Conservation (phyloP, 1,140 invertebrate species). For the Heliothis virescens region DNA sequence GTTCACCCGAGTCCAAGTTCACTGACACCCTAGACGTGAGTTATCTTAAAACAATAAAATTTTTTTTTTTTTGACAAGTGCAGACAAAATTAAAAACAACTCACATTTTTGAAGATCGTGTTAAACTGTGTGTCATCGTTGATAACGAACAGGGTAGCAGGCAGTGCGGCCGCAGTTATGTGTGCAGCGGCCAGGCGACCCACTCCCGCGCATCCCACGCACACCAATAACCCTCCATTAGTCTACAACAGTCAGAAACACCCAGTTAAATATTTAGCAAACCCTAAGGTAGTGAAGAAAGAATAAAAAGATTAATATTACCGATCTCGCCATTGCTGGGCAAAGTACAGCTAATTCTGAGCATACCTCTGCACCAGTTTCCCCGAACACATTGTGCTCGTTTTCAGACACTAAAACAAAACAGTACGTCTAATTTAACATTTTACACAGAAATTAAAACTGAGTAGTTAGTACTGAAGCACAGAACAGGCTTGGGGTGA, state of each 20-base stretch:
- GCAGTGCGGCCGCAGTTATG: constrained; percentile 64
- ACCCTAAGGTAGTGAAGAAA: neutral
- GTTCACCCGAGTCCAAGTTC: too few relatives aligned
- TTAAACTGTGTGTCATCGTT: constrained; percentile 63
- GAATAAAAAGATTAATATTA: constrained; percentile 43
- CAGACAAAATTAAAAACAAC: too few relatives aligned
- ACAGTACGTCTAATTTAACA: too few relatives aligned
- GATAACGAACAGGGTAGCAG: constrained; percentile 57
- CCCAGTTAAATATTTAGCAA: neutral
- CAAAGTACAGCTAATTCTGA: constrained; percentile 69
- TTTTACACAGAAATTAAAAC: too few relatives aligned
- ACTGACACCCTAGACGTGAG: too few relatives aligned
- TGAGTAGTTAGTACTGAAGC: neutral
- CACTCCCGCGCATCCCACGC: constrained; percentile 68
- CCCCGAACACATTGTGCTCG: constrained; percentile 74
- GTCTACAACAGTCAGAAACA: constrained; percentile 50
- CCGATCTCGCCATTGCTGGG: constrained; percentile 66
- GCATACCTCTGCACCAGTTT: constrained; percentile 73
- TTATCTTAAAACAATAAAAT: too few relatives aligned
- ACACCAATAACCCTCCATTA: constrained; percentile 64
- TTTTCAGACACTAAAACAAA: constrained; percentile 72
- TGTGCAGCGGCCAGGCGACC: constrained; percentile 70
- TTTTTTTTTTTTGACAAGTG: too few relatives aligned
- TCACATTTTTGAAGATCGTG: constrained; percentile 68
- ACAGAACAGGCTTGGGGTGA: neutral